Evolutionary conservation across 1,140 invertebrate genomes (phyloP).

Genomic region (Diachasma alloeum): DNA sequence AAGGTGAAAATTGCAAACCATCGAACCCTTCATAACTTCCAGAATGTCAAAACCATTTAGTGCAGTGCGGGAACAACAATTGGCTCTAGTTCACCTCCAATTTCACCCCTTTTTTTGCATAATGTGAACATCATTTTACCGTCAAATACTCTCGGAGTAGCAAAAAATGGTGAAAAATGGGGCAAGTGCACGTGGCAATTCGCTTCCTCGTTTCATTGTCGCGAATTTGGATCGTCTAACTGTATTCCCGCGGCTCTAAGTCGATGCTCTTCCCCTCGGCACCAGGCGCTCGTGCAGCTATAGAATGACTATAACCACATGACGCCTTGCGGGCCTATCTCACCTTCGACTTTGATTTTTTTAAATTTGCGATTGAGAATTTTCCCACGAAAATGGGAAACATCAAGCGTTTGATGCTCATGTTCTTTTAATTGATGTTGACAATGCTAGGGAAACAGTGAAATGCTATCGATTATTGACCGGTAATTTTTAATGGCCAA

Average conservation of each 20-base stretch:
- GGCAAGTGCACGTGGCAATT: constrained; percentile 15
- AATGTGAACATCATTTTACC: background rate
- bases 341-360: constrained; percentile 2
- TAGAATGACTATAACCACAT: constrained; percentile 13
- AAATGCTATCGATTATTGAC: too few species aligned
- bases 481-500: background rate
- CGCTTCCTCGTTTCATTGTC: constrained; percentile 58
- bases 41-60: background rate
- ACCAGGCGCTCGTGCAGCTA: background rate
- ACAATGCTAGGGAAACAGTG: too few species aligned
- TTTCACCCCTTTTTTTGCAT: background rate
- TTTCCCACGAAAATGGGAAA: constrained; percentile 15
- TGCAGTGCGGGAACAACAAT: too few species aligned
- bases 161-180: background rate
- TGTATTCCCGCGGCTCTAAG: constrained; percentile 49
- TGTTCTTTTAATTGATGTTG: too few species aligned
- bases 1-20: background rate
- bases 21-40: background rate
- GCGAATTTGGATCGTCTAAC: constrained; percentile 64
- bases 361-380: background rate
- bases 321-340: constrained; percentile 18
- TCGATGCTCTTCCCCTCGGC: constrained; percentile 27
- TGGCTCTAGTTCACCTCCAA: background rate
- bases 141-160: background rate
- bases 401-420: too few species aligned